Base-by-base conservation (phyloP, 2,113 vertebrate genomes). In the Australoheros scitulus region DNA sequence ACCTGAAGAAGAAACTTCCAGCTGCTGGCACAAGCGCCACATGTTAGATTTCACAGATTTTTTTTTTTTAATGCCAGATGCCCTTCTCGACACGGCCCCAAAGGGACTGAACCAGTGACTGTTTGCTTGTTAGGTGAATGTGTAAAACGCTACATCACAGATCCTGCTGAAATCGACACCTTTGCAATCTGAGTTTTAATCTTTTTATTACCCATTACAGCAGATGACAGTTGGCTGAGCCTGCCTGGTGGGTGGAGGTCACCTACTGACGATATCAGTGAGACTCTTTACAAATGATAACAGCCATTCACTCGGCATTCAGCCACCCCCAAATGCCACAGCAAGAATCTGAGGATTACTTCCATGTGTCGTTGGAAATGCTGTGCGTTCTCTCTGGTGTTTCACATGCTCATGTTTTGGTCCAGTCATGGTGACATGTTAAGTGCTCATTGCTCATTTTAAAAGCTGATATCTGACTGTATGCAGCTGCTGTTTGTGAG, bases 341-440 rank as follows among this genome's bases (percentile, higher is more conserved):
- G 18, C 41, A 20, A 52, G 65, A 29, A 11, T 70, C 29, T 24
- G 50, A 70, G 43, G 24, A 70, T 7, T 29, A 20, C 65, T 29
- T 56, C 8, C 4, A 3, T 22, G 3, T 4, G 3, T 56, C 55
- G 9, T 56, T 0, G 24, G 41, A 70, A 15, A 29, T 1, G 9
- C 24, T 20, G 41, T 24, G 2, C 43, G 7, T 7, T 29, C 20
- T 43, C 9, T 50, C 41, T 10, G 41, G 2, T 70, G 34, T 34
- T 34, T 22, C 64, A 26, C 22, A 0, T 17, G 15, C 29, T 7
- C 43, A 15, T 29, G 65, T 50, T 70, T 17, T 11, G 41, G 64
- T 68, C 0, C 22, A 0, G 64, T 70, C 6, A 2, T 0, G 41
- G 8, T 7, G 14, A 68, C 41, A 0, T 0, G 14, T 68, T 0